phyloP scores from a whole-genome alignment of 2,797 vertebrate genomes.

The Chromobotia macracanthus region DNA sequence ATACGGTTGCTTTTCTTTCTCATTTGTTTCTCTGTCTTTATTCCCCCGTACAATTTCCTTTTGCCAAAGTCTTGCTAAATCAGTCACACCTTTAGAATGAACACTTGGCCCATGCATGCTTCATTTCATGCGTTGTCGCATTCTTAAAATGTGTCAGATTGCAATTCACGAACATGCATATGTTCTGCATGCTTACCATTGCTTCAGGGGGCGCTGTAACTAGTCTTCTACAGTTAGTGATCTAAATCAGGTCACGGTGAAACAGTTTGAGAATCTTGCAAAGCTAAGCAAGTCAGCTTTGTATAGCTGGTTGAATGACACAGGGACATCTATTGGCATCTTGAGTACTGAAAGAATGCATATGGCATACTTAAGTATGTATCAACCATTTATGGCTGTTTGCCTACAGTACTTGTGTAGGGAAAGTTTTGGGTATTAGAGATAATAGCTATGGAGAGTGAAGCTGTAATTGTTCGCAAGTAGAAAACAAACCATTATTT shows the following conservation, averaged over 20 bases:
- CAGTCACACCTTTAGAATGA: neutral
- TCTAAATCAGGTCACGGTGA: too few species aligned
- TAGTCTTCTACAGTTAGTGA: too few species aligned
- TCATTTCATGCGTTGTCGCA: neutral
- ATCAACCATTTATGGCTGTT: neutral
- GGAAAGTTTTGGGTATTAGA: neutral
- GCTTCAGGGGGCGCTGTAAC: too few species aligned
- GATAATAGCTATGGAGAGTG: neutral
- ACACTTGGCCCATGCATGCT: neutral
- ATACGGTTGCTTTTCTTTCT: neutral
- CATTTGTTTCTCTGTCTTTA: slow-evolving; percentile 5
- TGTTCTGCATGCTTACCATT: neutral
- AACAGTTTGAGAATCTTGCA: too few species aligned
- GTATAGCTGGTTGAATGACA: too few species aligned
- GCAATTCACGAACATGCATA: neutral
- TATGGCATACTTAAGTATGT: too few species aligned
- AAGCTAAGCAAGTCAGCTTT: too few species aligned
- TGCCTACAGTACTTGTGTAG: neutral
- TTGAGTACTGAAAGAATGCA: too few species aligned
- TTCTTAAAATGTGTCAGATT: neutral
- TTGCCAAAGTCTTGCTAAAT: neutral
- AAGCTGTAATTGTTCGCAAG: neutral
- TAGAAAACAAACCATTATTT: slow-evolving; percentile 18
- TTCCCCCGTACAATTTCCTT: neutral
- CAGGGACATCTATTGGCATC: too few species aligned